A percentile compares a stretch with the other conserved stretches of the same genome.
Conservation (phyloP, 2,113 vertebrate genomes). For the Sprattus sprattus region DNA sequence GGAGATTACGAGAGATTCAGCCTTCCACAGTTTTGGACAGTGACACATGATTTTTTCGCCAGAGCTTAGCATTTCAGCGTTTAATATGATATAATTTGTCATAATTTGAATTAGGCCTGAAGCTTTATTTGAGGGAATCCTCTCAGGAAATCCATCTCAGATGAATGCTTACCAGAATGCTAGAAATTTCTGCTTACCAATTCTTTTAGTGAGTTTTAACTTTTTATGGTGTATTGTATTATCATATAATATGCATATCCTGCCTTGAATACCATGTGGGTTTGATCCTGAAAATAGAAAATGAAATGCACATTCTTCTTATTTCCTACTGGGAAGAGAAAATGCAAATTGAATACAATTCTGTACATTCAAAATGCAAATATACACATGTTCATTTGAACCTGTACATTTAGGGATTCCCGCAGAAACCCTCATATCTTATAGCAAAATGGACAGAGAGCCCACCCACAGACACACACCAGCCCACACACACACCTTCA, state of each 20-base stretch:
- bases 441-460: neutral
- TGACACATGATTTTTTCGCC: neutral
- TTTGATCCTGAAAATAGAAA: too few relatives aligned
- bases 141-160: neutral
- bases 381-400: neutral
- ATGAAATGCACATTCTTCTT: too few relatives aligned
- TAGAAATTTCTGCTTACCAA: neutral
- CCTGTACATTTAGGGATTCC: neutral
- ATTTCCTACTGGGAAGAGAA: neutral
- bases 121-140: neutral
- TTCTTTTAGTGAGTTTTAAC: neutral
- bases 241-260: neutral
- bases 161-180: neutral
- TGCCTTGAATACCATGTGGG: neutral
- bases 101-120: neutral
- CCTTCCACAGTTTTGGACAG: neutral
- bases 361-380: neutral
- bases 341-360: neutral
- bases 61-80: neutral
- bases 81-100: neutral
- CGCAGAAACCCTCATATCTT: neutral
- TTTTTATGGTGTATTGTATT: neutral
- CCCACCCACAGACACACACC: slow-evolving; percentile 14
- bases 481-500: neutral
- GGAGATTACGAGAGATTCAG: neutral